Evolutionary conservation across 2,797 vertebrate species (phyloP).

Genomic region (Myotis findleyi): DNA sequence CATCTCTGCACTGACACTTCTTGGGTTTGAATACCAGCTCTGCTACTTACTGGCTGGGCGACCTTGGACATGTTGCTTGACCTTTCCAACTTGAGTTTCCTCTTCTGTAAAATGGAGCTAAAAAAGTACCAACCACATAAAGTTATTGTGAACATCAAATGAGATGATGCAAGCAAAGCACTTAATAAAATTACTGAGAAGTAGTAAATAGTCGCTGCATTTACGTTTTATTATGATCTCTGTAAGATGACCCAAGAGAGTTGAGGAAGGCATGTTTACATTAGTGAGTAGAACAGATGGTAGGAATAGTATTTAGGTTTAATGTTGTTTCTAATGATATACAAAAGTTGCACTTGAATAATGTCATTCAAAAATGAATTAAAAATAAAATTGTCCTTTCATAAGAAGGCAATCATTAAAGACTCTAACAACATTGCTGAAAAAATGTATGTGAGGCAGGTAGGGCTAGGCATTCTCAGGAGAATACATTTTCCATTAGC

Average conservation of each 20-base stretch:
- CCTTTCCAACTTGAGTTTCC: constrained; percentile 12
- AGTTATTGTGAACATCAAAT: not conserved
- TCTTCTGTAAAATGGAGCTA: not conserved
- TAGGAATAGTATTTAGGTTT: not conserved
- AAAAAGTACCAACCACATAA: not conserved
- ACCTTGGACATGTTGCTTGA: not conserved
- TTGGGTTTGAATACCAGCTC: not conserved
- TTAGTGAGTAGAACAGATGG: not conserved
- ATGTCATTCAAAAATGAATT: constrained; percentile 5
- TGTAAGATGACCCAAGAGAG: not conserved
- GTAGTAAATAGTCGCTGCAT: not conserved
- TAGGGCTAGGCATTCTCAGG: not conserved
- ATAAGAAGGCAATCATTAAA: not conserved
- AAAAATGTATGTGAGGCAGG: not conserved
- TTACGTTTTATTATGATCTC: not conserved
- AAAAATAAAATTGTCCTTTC: constrained; percentile 26
- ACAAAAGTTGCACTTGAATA: not conserved
- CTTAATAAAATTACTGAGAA: constrained; percentile 19
- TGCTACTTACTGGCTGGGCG: not conserved
- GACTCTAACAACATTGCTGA: not conserved
- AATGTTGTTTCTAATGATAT: constrained; percentile 10
- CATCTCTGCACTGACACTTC: not conserved
- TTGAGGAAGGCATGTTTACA: not conserved
- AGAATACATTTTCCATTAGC: not conserved
- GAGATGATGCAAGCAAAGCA: not conserved